phyloP scores from a whole-genome alignment of 2,888 invertebrate genomes.

The Ormyrus labotus region DNA sequence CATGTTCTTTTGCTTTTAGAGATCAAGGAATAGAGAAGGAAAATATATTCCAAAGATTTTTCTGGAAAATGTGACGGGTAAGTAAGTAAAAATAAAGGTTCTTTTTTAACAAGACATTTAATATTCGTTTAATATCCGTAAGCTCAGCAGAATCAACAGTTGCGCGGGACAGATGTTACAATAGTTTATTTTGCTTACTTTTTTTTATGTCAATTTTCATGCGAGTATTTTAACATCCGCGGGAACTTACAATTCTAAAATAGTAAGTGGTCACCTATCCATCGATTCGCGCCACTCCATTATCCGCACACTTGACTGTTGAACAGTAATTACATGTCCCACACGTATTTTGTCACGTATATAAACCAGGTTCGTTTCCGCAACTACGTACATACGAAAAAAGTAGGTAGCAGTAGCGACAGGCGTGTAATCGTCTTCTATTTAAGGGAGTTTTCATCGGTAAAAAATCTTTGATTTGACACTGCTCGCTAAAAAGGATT shows the following conservation, averaged over 20 bases:
- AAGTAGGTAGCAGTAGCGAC: conserved; percentile 51
- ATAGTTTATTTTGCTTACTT: conserved; percentile 46
- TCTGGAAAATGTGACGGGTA: not conserved
- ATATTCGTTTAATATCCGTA: conserved; percentile 70
- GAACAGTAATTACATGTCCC: conserved; percentile 61
- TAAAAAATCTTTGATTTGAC: conserved; percentile 59
- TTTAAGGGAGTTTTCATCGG: conserved; percentile 41
- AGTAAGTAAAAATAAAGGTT: conserved; percentile 40
- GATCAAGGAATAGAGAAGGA: no score
- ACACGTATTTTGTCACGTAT: conserved; percentile 32
- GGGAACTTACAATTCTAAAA: conserved; percentile 62
- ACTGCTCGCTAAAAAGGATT: conserved; percentile 56
- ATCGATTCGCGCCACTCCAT: conserved; percentile 58
- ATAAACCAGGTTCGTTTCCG: conserved; percentile 42
- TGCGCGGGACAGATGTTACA: conserved; percentile 67
- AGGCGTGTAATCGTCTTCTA: conserved; percentile 46
- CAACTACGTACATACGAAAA: conserved; percentile 48
- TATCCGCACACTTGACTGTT: conserved; percentile 58
- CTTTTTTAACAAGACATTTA: conserved; percentile 72
- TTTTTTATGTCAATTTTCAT: conserved; percentile 41
- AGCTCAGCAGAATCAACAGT: conserved; percentile 71
- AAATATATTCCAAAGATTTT: no score
- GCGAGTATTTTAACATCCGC: conserved; percentile 61
- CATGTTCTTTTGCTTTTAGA: no score
- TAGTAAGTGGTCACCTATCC: conserved; percentile 61